Evolutionary conservation across 2,888 invertebrate species (phyloP).

Genomic region (Lasioglossum leucozonium): DNA sequence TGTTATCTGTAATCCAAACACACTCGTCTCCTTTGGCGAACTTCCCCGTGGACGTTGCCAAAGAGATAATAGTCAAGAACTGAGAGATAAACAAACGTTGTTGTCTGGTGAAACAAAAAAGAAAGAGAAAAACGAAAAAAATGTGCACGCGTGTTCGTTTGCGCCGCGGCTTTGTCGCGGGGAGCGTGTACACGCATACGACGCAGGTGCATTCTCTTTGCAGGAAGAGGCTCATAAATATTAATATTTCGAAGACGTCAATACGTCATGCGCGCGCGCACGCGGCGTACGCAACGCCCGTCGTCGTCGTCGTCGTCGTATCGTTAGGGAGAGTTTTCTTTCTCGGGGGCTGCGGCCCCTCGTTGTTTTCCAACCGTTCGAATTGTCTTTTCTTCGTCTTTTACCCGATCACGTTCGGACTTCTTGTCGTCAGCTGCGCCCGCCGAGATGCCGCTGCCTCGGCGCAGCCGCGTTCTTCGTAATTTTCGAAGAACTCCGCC

Average conservation of each 20-base stretch:
- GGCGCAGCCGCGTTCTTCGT: not conserved
- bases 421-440: conserved; percentile 2
- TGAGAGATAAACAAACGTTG: conserved; percentile 32
- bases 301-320: conserved; percentile 14
- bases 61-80: not conserved
- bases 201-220: conserved; percentile 60
- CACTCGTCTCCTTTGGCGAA: conserved; percentile 16
- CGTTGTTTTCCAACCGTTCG: conserved; percentile 4
- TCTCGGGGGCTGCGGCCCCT: conserved; percentile 6
- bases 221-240: conserved; percentile 66
- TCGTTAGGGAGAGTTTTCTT: conserved; percentile 40
- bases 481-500: conserved; percentile 17
- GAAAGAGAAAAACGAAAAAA: not conserved
- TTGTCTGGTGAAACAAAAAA: not conserved
- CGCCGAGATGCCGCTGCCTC: too few species aligned
- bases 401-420: conserved; percentile 3
- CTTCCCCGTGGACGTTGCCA: conserved; percentile 1
- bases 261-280: conserved; percentile 46
- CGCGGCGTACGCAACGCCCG: conserved; percentile 9
- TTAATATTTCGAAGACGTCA: conserved; percentile 66
- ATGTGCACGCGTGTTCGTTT: conserved; percentile 27
- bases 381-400: not conserved
- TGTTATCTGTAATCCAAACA: conserved; percentile 28
- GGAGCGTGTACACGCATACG: conserved; percentile 42
- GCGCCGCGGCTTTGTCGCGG: conserved; percentile 53